Evolutionary conservation across 2,797 vertebrate genomes (phyloP), one percentile per base, ranked within the genome.

Genomic region (Lutjanus argentimaculatus): DNA sequence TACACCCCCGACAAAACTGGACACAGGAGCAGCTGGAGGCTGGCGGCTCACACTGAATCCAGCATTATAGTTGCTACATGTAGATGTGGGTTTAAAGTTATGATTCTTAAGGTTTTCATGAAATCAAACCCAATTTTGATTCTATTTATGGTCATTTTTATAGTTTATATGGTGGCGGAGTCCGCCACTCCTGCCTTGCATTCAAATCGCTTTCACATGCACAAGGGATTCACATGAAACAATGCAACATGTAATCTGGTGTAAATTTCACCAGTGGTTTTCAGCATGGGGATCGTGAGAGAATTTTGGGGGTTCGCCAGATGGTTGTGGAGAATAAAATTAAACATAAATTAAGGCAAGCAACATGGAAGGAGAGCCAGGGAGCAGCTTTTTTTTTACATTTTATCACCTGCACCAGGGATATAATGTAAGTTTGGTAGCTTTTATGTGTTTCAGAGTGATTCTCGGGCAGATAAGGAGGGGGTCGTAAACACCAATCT

Each of bases 21-120:
- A 82, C 73, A 56, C 49, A 72, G 73, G 51, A 46, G 49, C 64
- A 70, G 71, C 48, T 69, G 53, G 48, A 21, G n/a, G 30, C 30
- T 36, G 45, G 52, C 2, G 0, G 7, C 25, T 53, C 55, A 14
- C 45, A 13, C 11, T 13, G 8, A 17, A 56, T 21, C 36, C 3
- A 13, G 17, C 19, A 21, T 22, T 49, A 43, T 22, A 45, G 48
- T 59, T 36, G 13, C 21, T 21, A 9, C 14, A 1, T 52, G 15
- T 15, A 14, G 21, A 51, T 36, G 17, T 71, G 66, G 56, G 14
- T 51, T 57, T 53, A 69, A 58, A 64, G 17, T 30, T 52, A 9
- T 5, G 16, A 25, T 19, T 42, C 16, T 61, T 3, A 14, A 16
- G 55, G 5, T 16, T 55, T 72, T 46, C 19, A 53, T 21, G 17